Evolutionary conservation across 2,113 vertebrate species (phyloP), one percentile per base, ranked within the genome.

Genomic region (Psilopsiagon aymara): DNA sequence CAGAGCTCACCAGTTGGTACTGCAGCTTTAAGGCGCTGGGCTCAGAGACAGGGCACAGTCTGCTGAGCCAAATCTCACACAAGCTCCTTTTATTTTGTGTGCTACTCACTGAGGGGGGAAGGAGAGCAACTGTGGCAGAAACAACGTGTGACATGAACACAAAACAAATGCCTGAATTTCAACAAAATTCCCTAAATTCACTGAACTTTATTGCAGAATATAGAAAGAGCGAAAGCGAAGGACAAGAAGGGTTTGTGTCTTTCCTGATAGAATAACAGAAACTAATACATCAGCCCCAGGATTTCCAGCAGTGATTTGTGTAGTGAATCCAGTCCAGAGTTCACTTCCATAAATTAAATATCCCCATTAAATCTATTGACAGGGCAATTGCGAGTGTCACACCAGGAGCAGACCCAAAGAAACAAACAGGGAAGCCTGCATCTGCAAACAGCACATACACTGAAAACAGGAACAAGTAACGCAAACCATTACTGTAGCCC

Each of bases 101-200:
- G 51, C 41, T 28, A 68, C 77, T 93, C 46, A 11, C 77, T 15
- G 86, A 81, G 52, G 82, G 94, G 76, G 84, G 93, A 95, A 88
- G 79, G 94, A 88, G 92, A 74, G 69, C 19, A 64, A 91, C 75
- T 92, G 86, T 83, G 92, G 75, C 96, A 95, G 92, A 93, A 97
- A 94, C 95, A 92, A 86, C 85, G 85, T 95, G 95, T 96, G 95
- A 95, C 91, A 95, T 73, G 95, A 97, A 92, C 67, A 69, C 94
- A 89, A 95, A 92, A 64, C 89, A 73, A 84, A 95, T 24, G 64
- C 80, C 92, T 84, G 76, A 27, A 94, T 95, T 91, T 93, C 77
- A 73, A 5, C 59, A n/a, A 21, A 68, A 90, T 70, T 78, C 62
- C 60, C 85, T 68, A 90, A 94, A 92, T 77, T 44, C 93, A 25